Conservation (phyloP, 2,113 vertebrate genomes). For the Aplodontia rufa region DNA sequence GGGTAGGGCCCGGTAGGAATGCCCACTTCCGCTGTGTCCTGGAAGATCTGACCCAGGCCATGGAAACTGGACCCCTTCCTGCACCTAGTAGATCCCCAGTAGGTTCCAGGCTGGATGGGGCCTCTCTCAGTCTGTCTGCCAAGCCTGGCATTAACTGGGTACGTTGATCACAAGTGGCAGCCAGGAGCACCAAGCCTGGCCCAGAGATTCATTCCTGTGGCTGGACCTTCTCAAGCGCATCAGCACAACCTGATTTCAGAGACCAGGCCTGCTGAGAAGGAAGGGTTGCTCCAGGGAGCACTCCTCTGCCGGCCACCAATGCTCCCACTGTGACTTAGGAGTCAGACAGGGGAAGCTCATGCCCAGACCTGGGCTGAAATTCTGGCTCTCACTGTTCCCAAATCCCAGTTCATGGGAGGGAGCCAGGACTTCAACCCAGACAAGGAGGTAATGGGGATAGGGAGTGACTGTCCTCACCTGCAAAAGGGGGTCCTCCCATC, state of each 20-base stretch:
- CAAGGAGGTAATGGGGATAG: neutral
- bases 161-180: neutral
- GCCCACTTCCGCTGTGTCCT: conserved; percentile 84
- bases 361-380: neutral
- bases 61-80: conserved; percentile 75
- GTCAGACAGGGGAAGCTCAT: neutral
- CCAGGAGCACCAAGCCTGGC: neutral
- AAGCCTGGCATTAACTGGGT: neutral
- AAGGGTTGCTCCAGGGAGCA: neutral
- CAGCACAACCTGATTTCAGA: neutral
- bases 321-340: neutral
- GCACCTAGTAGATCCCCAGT: neutral
- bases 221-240: neutral
- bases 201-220: neutral
- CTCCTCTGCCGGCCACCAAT: neutral
- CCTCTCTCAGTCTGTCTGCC: neutral
- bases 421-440: neutral
- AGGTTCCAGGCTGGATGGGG: neutral
- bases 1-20: neutral
- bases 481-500: neutral
- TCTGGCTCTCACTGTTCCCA: neutral
- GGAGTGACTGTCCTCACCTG: neutral
- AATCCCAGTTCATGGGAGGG: neutral
- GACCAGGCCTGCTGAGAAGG: neutral
- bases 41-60: conserved; percentile 85